Conservation (phyloP, 2,888 invertebrate species). For the Pantelozetes paolii region DNA sequence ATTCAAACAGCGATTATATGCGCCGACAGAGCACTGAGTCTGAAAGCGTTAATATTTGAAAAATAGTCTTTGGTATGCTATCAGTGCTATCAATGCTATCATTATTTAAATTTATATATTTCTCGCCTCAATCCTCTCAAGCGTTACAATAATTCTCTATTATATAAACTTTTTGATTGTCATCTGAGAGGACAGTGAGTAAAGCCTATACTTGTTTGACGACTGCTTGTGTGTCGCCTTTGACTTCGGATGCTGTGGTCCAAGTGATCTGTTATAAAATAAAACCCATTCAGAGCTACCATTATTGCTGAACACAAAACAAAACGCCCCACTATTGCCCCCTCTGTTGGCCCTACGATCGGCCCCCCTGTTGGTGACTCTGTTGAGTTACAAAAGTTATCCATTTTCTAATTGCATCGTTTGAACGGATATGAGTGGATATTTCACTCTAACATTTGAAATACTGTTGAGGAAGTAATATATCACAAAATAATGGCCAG, state of each 20-base stretch:
- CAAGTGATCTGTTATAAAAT: conserved; percentile 18
- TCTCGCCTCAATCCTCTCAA: conserved; percentile 22
- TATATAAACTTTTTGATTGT: not conserved
- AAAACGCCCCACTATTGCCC: conserved; percentile 22
- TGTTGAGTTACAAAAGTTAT: conserved; percentile 28
- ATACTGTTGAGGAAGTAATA: conserved; percentile 31
- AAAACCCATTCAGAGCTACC: not conserved
- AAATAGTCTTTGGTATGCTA: not conserved
- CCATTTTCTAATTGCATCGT: conserved; percentile 34
- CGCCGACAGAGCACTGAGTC: not conserved
- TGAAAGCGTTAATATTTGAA: not conserved
- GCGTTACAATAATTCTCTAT: conserved; percentile 3
- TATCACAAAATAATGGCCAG: conserved; percentile 36
- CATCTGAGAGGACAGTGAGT: not conserved
- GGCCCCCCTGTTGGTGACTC: not conserved
- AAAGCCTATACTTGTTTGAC: not conserved
- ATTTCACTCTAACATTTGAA: conserved; percentile 19
- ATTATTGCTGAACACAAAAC: conserved; percentile 17
- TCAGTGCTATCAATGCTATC: not conserved
- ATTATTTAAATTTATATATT: conserved; percentile 19
- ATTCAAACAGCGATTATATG: conserved; percentile 20
- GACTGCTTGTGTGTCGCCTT: not conserved
- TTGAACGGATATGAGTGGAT: conserved; percentile 34
- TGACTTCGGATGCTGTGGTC: conserved; percentile 5
- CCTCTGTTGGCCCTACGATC: not conserved